Base-by-base conservation (phyloP, 2,797 vertebrate species). In the Neopelma chrysocephalum region DNA sequence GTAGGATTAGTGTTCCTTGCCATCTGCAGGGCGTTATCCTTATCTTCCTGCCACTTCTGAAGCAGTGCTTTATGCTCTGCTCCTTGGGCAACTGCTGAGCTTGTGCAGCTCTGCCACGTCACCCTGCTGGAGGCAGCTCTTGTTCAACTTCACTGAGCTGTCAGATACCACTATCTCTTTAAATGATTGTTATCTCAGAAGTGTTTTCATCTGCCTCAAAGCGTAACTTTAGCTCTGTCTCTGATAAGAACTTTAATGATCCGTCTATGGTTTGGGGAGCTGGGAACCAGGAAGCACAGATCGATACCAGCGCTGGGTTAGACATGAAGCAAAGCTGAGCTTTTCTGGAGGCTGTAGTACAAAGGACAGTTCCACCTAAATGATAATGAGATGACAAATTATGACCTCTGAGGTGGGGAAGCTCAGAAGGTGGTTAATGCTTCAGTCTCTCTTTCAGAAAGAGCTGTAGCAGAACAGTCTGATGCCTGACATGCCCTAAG, bases 91-190 rank as follows among this genome's bases (percentile, higher is more conserved):
- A 17, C 61, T 90, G 79, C 87, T 77, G 69, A 66, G 75, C 71
- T 64, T 7, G 23, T 83, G 25, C 48, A 66, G 82, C 88, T 66
- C 87, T 89, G 62, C 73, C 82, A 57, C 12, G 2, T 82, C 92
- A 77, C 32, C 43, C n/a, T 66, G 78, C 94, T 95, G 64, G 68
- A 92, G 92, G 87, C 93, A 57, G 64, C 51, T 53, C 87, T 38
- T 85, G 42, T 78, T 89, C 61, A 47, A 1, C 78, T 85, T 34
- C 71, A 64, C 21, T 2, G 68, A 65, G 82, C 90, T 89, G 80
- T 81, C 72, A 78, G 68, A 42, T 60, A 64, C 56, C 36, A 12
- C 71, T 70, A 12, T 66, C 66, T 89, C 11, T 58, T 5, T 3
- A 21, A 68, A 84, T 83, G 90, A 93, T 86, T 2, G 0, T 64